Percentiles rank a stretch among this genome's conserved stretches.
Conservation (phyloP, 2,113 vertebrate species). For the Hemiprocne comata region DNA sequence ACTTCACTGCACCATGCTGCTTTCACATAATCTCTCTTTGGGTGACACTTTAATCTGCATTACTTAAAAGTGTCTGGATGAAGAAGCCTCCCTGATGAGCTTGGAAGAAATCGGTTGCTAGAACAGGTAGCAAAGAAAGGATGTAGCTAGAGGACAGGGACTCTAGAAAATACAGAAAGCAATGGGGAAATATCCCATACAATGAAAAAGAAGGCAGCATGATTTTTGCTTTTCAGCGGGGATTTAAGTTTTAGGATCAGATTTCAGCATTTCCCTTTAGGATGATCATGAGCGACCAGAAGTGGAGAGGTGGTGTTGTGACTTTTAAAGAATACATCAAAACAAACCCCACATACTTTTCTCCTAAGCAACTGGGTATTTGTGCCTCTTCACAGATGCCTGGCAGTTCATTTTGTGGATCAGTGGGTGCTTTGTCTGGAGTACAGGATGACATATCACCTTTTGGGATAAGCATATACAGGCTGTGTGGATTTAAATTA, state of each 20-base stretch:
- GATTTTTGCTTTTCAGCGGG: not conserved
- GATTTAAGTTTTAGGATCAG: not conserved
- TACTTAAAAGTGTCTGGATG: not conserved
- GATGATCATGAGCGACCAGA: not conserved
- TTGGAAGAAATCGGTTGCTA: not conserved
- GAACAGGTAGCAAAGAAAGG: not conserved
- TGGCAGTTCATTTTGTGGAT: not conserved
- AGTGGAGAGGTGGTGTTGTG: not conserved
- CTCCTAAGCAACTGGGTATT: not conserved
- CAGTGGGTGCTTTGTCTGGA: not conserved
- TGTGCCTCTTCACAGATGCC: not conserved
- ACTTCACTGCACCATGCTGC: not conserved
- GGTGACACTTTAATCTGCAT: not conserved
- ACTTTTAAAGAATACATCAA: not conserved
- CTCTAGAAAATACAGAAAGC: not conserved
- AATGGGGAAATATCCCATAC: not conserved
- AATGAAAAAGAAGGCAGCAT: not conserved
- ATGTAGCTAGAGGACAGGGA: not conserved
- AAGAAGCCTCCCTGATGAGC: not conserved
- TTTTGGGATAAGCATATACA: not conserved
- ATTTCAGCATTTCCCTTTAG: not conserved
- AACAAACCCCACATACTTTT: not conserved
- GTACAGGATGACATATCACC: not conserved
- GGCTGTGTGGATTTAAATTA: not conserved
- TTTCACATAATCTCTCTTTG: not conserved